These are phyloP conservation scores for Margarornis squamiger DNA, from an alignment of 2,797 vertebrate genomes.

Conservation along the genomic window DNA sequence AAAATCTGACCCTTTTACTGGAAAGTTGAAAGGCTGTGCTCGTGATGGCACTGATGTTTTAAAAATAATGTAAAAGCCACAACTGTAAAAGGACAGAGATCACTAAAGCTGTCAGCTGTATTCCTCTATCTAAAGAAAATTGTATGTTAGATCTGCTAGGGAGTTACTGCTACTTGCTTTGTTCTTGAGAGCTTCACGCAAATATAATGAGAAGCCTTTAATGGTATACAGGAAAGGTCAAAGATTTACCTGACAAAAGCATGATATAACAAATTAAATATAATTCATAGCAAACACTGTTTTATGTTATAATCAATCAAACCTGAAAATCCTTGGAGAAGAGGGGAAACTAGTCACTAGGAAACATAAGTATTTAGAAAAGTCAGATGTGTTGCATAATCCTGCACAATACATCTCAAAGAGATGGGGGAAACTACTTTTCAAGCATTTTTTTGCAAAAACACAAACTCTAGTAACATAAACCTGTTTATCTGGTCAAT, in stretches of 20 bases:
- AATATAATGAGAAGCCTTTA: background rate
- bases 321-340: background rate
- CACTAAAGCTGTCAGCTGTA: background rate
- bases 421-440: background rate
- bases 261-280: background rate
- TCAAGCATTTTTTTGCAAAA: background rate
- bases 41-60: background rate
- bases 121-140: background rate
- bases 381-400: fast-evolving
- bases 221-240: background rate
- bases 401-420: fast-evolving
- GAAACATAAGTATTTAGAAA: background rate
- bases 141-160: background rate
- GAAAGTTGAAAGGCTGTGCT: background rate
- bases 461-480: background rate
- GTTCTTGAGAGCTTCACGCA: background rate
- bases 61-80: background rate
- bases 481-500: background rate
- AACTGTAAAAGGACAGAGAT: background rate
- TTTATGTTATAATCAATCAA: background rate
- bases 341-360: background rate
- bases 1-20: background rate
- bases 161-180: background rate
- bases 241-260: background rate
- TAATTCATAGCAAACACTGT: background rate